These are phyloP conservation scores for Pseudorectes ferrugineus DNA, from an alignment of 2,113 vertebrate genomes.

Conservation along the genomic window DNA sequence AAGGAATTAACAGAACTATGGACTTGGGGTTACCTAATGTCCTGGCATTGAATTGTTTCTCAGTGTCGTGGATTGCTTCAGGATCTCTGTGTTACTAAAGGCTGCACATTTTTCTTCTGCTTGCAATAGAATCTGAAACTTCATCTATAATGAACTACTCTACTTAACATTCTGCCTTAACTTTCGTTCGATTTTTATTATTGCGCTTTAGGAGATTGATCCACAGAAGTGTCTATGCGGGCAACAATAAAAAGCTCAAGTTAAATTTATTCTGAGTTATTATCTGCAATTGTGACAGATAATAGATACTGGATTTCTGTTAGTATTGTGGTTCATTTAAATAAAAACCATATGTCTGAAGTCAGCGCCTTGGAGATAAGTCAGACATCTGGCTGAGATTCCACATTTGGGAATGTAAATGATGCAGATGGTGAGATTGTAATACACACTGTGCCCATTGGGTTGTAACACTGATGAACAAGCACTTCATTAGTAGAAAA, in stretches of 20 bases:
- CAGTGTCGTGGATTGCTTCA: neutral
- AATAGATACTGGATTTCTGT: conserved; percentile 35
- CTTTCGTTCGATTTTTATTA: neutral
- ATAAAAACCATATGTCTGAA: conserved; percentile 54
- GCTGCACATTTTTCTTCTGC: neutral
- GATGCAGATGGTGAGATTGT: conserved; percentile 33
- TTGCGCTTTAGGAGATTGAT: neutral
- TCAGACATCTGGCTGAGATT: conserved; percentile 54
- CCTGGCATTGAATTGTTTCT: neutral
- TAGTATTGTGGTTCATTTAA: conserved; percentile 36
- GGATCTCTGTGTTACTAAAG: neutral
- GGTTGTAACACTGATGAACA: neutral
- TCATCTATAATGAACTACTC: neutral
- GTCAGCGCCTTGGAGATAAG: conserved; percentile 17
- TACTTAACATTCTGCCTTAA: neutral
- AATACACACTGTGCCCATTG: neutral
- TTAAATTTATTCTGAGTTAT: conserved; percentile 35
- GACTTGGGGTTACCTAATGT: neutral
- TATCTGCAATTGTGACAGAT: conserved; percentile 1
- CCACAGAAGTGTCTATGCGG: neutral
- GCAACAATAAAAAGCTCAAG: neutral
- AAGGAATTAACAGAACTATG: neutral
- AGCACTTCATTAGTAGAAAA: conserved; percentile 27
- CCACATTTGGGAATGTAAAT: conserved; percentile 29
- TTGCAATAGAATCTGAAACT: neutral